phyloP scores from a whole-genome alignment of 1,140 invertebrate genomes.

The Bombyx mandarina region DNA sequence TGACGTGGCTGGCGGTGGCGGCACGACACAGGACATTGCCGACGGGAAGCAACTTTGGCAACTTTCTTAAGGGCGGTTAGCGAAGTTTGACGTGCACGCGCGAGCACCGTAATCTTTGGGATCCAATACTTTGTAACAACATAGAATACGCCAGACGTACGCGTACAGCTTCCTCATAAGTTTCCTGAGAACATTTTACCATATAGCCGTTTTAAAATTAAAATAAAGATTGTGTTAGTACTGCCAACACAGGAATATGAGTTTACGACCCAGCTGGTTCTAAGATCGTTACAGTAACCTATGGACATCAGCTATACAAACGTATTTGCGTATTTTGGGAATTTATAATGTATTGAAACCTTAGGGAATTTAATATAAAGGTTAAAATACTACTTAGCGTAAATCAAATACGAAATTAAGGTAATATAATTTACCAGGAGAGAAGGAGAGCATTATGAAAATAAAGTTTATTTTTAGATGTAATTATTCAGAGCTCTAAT shows the following conservation, averaged over 20 bases:
- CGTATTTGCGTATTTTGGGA: too few relatives aligned
- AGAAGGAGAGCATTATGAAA: too few relatives aligned
- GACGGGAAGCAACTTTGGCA: constrained; percentile 56
- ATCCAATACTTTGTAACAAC: constrained; percentile 53
- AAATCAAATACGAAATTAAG: too few relatives aligned
- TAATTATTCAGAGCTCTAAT: constrained; percentile 59
- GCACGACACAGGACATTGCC: constrained; percentile 52
- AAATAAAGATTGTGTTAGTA: neutral
- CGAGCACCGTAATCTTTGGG: constrained; percentile 53
- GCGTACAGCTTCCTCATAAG: neutral
- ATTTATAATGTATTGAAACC: too few relatives aligned
- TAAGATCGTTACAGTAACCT: too few relatives aligned
- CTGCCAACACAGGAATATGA: too few relatives aligned
- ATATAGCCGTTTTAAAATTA: neutral
- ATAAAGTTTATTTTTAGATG: constrained; percentile 1
- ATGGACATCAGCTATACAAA: too few relatives aligned
- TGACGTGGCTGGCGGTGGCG: constrained; percentile 4
- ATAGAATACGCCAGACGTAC: constrained; percentile 34
- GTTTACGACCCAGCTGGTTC: too few relatives aligned
- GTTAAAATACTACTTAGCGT: too few relatives aligned
- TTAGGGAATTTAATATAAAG: too few relatives aligned
- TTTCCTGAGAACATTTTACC: too few relatives aligned
- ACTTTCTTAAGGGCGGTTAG: constrained; percentile 66
- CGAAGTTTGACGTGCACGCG: constrained; percentile 63
- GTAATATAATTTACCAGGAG: too few relatives aligned